Conservation (phyloP, 2,113 vertebrate species). For the Pygoscelis adeliae region DNA sequence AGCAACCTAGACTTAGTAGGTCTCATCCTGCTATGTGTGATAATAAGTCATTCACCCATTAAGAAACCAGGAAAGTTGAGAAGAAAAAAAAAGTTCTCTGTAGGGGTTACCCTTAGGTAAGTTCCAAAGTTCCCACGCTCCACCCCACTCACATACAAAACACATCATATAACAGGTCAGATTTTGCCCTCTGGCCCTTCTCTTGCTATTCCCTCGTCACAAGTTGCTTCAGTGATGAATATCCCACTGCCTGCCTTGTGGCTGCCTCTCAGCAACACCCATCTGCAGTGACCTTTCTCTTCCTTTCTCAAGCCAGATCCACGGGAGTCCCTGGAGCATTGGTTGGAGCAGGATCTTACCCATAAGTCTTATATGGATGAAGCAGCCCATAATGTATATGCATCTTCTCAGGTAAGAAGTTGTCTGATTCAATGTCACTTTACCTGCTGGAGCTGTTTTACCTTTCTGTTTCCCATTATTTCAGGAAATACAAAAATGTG, state of each 20-base stretch:
- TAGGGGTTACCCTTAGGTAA: neutral
- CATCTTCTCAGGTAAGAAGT: neutral
- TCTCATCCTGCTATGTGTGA: neutral
- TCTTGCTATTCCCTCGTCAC: neutral
- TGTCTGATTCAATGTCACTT: neutral
- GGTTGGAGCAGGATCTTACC: neutral
- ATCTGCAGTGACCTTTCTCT: neutral
- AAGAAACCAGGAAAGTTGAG: neutral
- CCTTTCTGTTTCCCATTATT: neutral
- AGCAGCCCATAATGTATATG: neutral
- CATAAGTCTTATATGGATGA: neutral
- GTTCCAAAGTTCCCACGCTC: neutral
- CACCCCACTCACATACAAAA: neutral
- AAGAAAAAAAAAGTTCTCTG: neutral
- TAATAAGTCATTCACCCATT: neutral
- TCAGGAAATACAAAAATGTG: neutral
- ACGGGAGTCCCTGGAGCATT: neutral
- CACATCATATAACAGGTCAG: neutral
- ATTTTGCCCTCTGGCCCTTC: neutral
- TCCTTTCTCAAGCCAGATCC: neutral
- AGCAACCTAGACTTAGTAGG: neutral
- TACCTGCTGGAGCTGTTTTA: neutral
- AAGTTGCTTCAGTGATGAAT: neutral
- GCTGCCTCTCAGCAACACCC: neutral
- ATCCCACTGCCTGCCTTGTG: neutral